Evolutionary conservation across 2,797 vertebrate genomes (phyloP).

Genomic region (Chaenodraco wilsoni): DNA sequence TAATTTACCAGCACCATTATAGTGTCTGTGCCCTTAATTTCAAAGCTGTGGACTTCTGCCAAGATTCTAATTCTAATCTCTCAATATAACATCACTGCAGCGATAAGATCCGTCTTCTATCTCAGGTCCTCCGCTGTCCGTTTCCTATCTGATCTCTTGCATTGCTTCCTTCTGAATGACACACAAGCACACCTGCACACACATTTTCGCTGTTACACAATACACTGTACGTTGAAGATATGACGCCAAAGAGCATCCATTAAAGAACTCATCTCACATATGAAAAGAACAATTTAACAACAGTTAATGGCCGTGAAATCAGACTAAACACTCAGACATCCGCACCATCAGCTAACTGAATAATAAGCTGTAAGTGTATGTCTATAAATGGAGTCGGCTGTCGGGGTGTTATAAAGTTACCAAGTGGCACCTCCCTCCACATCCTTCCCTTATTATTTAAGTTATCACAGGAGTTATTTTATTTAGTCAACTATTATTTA

Average conservation of each 20-base stretch:
- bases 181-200: constrained; percentile 10
- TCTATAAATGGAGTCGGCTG: constrained; percentile 13
- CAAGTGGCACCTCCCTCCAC: constrained; percentile 21
- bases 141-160: constrained; percentile 65
- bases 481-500: background rate
- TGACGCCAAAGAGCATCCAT: constrained; percentile 23
- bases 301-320: constrained; percentile 32
- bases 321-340: constrained; percentile 22
- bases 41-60: constrained; percentile 48
- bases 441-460: constrained; percentile 28
- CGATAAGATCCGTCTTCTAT: constrained; percentile 71
- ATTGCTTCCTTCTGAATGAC: constrained; percentile 37
- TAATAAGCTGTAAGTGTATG: constrained; percentile 36
- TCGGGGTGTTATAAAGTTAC: constrained; percentile 56
- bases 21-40: constrained; percentile 49
- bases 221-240: constrained; percentile 20
- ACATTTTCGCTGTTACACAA: constrained; percentile 17
- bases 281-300: constrained; percentile 20
- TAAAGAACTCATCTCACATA: constrained; percentile 14
- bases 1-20: constrained; percentile 34
- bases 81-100: constrained; percentile 62
- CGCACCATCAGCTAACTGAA: constrained; percentile 27
- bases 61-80: constrained; percentile 68
- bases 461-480: background rate
- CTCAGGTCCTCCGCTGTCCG: constrained; percentile 67